Conservation (phyloP, 2,888 invertebrate species). For the Azorinus chamasolen region DNA sequence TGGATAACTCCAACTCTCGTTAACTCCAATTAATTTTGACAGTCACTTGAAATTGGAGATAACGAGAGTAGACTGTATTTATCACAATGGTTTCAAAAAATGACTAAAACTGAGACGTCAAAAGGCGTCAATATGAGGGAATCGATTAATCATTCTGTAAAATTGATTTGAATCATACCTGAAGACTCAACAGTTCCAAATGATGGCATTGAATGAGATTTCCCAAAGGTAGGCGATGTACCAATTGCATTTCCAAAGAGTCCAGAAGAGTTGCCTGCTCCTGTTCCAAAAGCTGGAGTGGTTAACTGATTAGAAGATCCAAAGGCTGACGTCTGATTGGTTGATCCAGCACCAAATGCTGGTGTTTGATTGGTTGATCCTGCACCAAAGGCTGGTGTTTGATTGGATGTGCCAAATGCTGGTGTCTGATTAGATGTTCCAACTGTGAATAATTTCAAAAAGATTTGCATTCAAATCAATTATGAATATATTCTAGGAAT, state of each 20-base stretch:
- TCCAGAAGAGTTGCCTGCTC: background rate
- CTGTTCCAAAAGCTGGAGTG: slow-evolving; percentile 44
- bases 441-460: slow-evolving; percentile 37
- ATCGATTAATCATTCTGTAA: too few species aligned
- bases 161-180: too few species aligned
- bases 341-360: slow-evolving; percentile 48
- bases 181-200: slow-evolving; percentile 41
- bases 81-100: too few species aligned
- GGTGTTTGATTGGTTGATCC: slow-evolving; percentile 23
- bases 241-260: background rate
- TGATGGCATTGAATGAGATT: slow-evolving; percentile 53
- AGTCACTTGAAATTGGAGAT: too few species aligned
- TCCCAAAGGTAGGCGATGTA: slow-evolving; percentile 45
- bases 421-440: slow-evolving; percentile 28
- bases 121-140: too few species aligned
- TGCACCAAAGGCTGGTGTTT: slow-evolving; percentile 54
- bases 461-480: too few species aligned
- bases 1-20: too few species aligned
- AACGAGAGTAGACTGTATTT: too few species aligned
- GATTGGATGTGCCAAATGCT: slow-evolving; percentile 35
- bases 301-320: slow-evolving; percentile 31
- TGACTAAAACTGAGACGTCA: too few species aligned
- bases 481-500: too few species aligned
- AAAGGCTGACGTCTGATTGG: slow-evolving; percentile 41
- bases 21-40: too few species aligned